A percentile compares a stretch with the other conserved stretches of the same genome.
Conservation (phyloP, 2,113 vertebrate species). For the Misgurnus mizolepis region DNA sequence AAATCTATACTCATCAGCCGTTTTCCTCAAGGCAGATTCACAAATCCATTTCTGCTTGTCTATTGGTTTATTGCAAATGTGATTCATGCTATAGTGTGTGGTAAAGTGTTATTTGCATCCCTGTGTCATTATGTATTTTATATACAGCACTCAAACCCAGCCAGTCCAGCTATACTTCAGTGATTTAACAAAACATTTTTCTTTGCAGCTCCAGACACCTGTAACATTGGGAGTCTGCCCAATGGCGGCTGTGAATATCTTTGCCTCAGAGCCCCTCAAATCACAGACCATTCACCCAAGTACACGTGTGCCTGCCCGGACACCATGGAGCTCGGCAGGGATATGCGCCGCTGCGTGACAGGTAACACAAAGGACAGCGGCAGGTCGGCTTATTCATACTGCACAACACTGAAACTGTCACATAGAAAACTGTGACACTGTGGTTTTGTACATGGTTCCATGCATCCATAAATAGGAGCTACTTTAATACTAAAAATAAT, state of each 20-base stretch:
- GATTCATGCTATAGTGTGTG: background rate
- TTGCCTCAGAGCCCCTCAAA: conserved; percentile 94
- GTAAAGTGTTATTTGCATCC: too few relatives aligned
- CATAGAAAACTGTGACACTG: too few relatives aligned
- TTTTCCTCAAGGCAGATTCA: background rate
- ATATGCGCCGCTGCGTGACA: conserved; percentile 90
- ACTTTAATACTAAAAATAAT: too few relatives aligned
- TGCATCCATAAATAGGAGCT: too few relatives aligned
- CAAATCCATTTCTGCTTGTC: background rate
- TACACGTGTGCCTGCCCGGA: conserved; percentile 96
- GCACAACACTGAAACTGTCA: background rate
- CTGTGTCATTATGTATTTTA: too few relatives aligned
- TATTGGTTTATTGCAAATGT: conserved; percentile 7
- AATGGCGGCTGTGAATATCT: conserved; percentile 96
- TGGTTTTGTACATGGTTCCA: too few relatives aligned
- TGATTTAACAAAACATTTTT: background rate
- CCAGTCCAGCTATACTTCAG: too few relatives aligned
- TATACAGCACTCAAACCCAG: too few relatives aligned
- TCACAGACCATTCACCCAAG: conserved; percentile 88
- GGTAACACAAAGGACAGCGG: conserved; percentile 68
- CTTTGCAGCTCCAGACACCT: conserved; percentile 83
- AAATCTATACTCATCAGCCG: background rate
- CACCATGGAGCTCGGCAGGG: conserved; percentile 88
- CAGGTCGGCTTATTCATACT: background rate
- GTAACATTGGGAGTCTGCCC: conserved; percentile 85